Evolutionary conservation across 2,797 vertebrate genomes (phyloP).

Genomic region (Aulostomus chinensis): DNA sequence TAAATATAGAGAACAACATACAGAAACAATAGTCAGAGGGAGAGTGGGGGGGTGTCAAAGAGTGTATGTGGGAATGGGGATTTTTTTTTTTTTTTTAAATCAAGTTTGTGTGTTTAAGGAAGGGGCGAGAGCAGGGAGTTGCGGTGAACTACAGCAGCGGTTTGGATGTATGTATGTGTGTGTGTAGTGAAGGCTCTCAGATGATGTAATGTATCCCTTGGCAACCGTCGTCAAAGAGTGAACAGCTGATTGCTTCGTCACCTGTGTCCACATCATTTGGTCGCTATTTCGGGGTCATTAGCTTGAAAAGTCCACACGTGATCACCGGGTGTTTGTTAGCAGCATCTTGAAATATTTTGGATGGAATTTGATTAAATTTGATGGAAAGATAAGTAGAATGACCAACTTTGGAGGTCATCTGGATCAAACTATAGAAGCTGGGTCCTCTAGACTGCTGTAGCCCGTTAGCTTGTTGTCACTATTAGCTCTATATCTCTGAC

Average conservation of each 20-base stretch:
- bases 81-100: not conserved
- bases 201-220: conserved; percentile 33
- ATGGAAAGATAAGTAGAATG: no score
- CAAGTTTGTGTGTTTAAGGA: not conserved
- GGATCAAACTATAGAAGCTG: no score
- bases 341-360: no score
- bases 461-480: no score
- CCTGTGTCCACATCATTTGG: no score
- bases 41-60: conserved; percentile 46
- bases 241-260: not conserved
- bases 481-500: no score
- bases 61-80: conserved; percentile 49
- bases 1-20: conserved; percentile 83
- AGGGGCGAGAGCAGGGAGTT: conserved; percentile 41
- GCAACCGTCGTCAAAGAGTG: conserved; percentile 19
- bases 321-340: no score
- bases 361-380: no score
- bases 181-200: conserved; percentile 37
- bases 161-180: conserved; percentile 22
- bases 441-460: no score
- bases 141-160: conserved; percentile 27
- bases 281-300: no score
- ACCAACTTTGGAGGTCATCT: no score
- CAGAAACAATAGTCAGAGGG: conserved; percentile 81
- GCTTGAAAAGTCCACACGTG: no score